These are phyloP conservation scores for Drosophila burlai DNA, from an alignment of 1,140 invertebrate genomes.

Conservation along the genomic window DNA sequence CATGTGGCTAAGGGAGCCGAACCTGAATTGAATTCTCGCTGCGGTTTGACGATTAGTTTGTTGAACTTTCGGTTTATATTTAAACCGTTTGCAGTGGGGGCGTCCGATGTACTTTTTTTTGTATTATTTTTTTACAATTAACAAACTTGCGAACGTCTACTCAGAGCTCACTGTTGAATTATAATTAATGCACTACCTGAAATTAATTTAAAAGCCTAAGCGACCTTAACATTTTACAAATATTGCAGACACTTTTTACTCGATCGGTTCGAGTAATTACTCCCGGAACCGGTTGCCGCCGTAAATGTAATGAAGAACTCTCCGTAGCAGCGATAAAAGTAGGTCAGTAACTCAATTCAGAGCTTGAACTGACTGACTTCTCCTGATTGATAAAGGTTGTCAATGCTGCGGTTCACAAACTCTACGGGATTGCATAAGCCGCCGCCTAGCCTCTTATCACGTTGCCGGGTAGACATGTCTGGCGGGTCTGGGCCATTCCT, in stretches of 20 bases:
- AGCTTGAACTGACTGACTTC: constrained; percentile 3
- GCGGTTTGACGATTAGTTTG: constrained; percentile 51
- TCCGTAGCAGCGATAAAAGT: constrained; percentile 52
- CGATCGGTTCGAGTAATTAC: constrained; percentile 44
- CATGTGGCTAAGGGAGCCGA: constrained; percentile 29
- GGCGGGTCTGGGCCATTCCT: constrained; percentile 10
- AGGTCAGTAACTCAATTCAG: constrained; percentile 60
- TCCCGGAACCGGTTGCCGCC: constrained; percentile 56
- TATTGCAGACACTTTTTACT: constrained; percentile 23
- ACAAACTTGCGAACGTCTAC: not conserved
- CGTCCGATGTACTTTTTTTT: not conserved
- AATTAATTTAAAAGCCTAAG: constrained; percentile 2
- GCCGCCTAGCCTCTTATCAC: constrained; percentile 39
- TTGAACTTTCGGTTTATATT: constrained; percentile 54
- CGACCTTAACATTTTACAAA: constrained; percentile 22
- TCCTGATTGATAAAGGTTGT: constrained; percentile 45
- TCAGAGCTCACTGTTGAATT: constrained; percentile 9
- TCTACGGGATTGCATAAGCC: constrained; percentile 39
- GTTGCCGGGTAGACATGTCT: constrained; percentile 55
- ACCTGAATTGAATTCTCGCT: constrained; percentile 29
- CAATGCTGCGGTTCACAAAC: constrained; percentile 38
- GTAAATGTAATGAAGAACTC: constrained; percentile 45
- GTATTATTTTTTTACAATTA: not conserved
- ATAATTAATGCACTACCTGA: not conserved
- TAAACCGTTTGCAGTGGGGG: constrained; percentile 30